Evolutionary conservation across 2,888 invertebrate species (phyloP).

Genomic region (Steinernema carpocapsae): DNA sequence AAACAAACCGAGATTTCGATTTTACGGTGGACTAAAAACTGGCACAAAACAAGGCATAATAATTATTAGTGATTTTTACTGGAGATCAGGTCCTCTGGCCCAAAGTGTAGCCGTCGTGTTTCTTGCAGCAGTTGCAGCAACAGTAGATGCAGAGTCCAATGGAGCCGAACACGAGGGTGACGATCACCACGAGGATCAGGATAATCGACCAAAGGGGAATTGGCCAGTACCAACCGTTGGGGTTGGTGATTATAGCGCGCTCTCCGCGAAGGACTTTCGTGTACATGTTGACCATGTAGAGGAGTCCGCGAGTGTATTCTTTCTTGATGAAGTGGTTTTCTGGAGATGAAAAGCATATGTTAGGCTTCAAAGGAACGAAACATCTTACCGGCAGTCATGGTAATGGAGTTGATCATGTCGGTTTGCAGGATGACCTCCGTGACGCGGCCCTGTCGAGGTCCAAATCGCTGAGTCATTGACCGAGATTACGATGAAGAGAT

Average conservation of each 20-base stretch:
- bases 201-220: neutral
- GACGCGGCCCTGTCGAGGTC: conserved; percentile 4
- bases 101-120: conserved; percentile 1
- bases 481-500: conserved; percentile 16
- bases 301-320: neutral
- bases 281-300: neutral
- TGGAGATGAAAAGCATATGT: too few relatives aligned
- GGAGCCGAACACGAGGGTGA: neutral
- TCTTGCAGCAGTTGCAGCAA: conserved; percentile 10
- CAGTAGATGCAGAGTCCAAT: neutral
- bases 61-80: too few relatives aligned
- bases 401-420: conserved; percentile 14
- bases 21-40: neutral
- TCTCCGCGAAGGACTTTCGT: conserved; percentile 1
- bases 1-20: neutral
- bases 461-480: conserved; percentile 10
- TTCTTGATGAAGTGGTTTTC: neutral
- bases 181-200: neutral
- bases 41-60: too few relatives aligned
- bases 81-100: neutral
- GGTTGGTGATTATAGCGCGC: neutral
- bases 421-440: neutral
- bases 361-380: too few relatives aligned
- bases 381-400: neutral
- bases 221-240: conserved; percentile 21